Percentiles rank a stretch among this genome's conserved stretches.
Evolutionary conservation across 2,113 vertebrate species (phyloP).

Genomic region (Saccopteryx bilineata): DNA sequence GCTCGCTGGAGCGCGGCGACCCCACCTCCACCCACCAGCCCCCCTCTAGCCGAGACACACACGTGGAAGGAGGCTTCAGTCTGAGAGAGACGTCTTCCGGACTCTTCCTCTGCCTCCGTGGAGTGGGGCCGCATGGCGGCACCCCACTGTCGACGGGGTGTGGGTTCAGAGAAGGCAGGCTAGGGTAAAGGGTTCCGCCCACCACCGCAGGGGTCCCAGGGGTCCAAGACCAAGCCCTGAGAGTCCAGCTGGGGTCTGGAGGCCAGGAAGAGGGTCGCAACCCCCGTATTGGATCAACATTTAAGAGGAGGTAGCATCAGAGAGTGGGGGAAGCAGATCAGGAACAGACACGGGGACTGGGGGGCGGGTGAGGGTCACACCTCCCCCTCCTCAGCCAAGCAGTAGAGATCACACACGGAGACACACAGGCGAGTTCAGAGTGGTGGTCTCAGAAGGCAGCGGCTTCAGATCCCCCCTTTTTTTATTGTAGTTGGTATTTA

Average conservation of each 20-base stretch:
- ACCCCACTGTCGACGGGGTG: neutral
- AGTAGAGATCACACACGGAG: neutral
- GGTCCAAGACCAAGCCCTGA: neutral
- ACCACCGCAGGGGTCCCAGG: neutral
- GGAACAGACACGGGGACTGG: neutral
- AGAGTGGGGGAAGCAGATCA: neutral
- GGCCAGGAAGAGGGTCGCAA: neutral
- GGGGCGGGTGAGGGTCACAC: neutral
- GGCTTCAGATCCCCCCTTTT: neutral
- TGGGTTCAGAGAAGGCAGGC: neutral
- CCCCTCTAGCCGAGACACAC: neutral
- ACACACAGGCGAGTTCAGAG: neutral
- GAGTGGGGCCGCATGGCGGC: neutral
- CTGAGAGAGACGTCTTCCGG: neutral
- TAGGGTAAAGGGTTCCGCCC: neutral
- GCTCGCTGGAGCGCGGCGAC: neutral
- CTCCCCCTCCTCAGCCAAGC: neutral
- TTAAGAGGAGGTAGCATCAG: neutral
- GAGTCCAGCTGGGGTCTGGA: neutral
- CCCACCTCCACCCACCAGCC: neutral
- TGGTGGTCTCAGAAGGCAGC: neutral
- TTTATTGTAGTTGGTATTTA: neutral
- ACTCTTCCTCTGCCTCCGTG: neutral
- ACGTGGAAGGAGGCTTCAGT: neutral
- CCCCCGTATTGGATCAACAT: neutral